Evolutionary conservation across 2,797 vertebrate species (phyloP), one percentile per base, ranked within the genome.

Genomic region (Siniperca undulata): DNA sequence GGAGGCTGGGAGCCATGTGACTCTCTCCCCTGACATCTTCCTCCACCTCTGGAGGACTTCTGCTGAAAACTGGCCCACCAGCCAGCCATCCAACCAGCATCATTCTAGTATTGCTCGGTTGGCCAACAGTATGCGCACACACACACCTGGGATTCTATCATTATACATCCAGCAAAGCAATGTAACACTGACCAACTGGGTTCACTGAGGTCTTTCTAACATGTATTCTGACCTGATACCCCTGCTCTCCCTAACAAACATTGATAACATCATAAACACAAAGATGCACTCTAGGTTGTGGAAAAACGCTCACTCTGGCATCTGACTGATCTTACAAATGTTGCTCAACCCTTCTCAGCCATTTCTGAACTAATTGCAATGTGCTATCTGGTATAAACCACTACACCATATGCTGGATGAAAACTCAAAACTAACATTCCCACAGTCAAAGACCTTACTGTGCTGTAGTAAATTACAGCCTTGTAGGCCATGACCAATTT

Each of bases 1-100:
- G 89, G 92, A 91, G 89, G 85, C 83, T 92, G 88, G 84, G 81
- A 86, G 84, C 87, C 86, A 95, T 86, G 70, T 82, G 89, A 94
- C 84, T 76, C 68, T 80, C 71, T 73, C 38, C 62, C 44, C 85
- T 88, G 85, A 91, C 88, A 85, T 83, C 72, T 81, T 86, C 76
- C 58, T 81, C 64, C 46, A 62, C 58, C 77, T 81, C 61, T 36
- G 7, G 36, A 5, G 36, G 36, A 36, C 36, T 30, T 61, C 52
- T 60, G 36, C 77, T 66, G 59, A 88, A 85, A 89, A 79, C 68
- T 66, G 81, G 70, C 66, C 83, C 86, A 81, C 64, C 62, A 83
- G 70, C 40, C 70, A 13, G 40, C 10, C 40, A 42, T 11, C 74
- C 77, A 65, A 24, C 66, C 59, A 72, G 78, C 78, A 76, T 73